Evolutionary conservation across 2,113 vertebrate genomes (phyloP).

Genomic region (Tricholaema leucomelas): DNA sequence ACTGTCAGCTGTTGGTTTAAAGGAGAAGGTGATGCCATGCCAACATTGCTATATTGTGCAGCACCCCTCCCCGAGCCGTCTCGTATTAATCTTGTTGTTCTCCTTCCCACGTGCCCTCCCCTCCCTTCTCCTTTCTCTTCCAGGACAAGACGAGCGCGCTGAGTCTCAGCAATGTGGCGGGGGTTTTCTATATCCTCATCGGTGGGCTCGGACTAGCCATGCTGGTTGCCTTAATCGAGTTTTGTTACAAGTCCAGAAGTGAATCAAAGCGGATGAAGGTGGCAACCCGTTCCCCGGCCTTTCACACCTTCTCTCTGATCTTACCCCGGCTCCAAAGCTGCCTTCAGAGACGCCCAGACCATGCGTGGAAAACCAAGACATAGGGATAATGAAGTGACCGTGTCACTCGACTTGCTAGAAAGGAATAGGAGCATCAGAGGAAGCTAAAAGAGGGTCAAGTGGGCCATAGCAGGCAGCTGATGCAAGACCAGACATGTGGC

Average conservation of each 20-base stretch:
- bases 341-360: conserved; percentile 76
- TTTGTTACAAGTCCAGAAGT: conserved; percentile 99
- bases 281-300: conserved; percentile 83
- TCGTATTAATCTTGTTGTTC: conserved; percentile 67
- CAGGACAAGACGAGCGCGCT: conserved; percentile 99
- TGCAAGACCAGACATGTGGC: neutral
- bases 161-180: conserved; percentile 98
- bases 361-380: conserved; percentile 9
- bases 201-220: conserved; percentile 98
- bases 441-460: neutral
- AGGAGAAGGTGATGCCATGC: conserved; percentile 54
- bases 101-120: conserved; percentile 44
- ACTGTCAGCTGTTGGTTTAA: conserved; percentile 38
- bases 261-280: conserved; percentile 99
- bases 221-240: conserved; percentile 99
- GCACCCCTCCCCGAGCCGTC: neutral
- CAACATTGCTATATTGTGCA: conserved; percentile 45
- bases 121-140: conserved; percentile 56
- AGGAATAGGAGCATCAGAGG: neutral
- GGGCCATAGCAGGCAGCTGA: neutral
- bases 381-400: neutral
- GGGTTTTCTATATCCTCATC: conserved; percentile 99
- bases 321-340: conserved; percentile 76
- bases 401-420: neutral
- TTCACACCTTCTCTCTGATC: conserved; percentile 84